These are phyloP conservation scores for Hirtodrosophila histrioides DNA, from an alignment of 2,888 invertebrate genomes.

Conservation along the genomic window DNA sequence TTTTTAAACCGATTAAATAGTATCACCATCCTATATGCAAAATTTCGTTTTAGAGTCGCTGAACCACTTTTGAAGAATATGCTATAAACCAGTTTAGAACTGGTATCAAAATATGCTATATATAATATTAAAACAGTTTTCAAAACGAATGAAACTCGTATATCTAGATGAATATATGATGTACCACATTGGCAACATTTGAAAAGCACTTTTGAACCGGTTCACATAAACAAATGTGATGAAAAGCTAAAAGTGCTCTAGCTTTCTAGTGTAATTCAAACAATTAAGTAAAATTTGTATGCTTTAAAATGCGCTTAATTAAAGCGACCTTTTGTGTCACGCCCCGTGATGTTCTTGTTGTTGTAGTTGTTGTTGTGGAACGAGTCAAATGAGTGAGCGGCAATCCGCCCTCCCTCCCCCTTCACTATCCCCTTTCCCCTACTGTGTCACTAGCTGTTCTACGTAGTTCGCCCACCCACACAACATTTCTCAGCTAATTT, in stretches of 20 bases:
- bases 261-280: conserved; percentile 20
- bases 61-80: too few species aligned
- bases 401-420: background rate
- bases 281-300: conserved; percentile 53
- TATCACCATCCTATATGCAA: too few species aligned
- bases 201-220: background rate
- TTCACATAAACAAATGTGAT: background rate
- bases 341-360: conserved; percentile 34
- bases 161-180: too few species aligned
- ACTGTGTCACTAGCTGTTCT: background rate
- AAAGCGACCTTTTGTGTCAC: conserved; percentile 71
- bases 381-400: background rate
- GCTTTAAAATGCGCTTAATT: conserved; percentile 68
- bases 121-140: too few species aligned
- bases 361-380: conserved; percentile 13
- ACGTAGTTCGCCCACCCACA: conserved; percentile 21
- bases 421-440: background rate
- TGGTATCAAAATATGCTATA: too few species aligned
- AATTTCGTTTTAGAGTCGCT: too few species aligned
- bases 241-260: conserved; percentile 5
- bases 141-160: too few species aligned
- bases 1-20: too few species aligned
- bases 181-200: too few species aligned
- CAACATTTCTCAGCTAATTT: conserved; percentile 65
- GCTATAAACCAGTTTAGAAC: too few species aligned